These are phyloP conservation scores for Yponomeuta sedellus DNA, from an alignment of 2,888 invertebrate species.

Conservation along the genomic window DNA sequence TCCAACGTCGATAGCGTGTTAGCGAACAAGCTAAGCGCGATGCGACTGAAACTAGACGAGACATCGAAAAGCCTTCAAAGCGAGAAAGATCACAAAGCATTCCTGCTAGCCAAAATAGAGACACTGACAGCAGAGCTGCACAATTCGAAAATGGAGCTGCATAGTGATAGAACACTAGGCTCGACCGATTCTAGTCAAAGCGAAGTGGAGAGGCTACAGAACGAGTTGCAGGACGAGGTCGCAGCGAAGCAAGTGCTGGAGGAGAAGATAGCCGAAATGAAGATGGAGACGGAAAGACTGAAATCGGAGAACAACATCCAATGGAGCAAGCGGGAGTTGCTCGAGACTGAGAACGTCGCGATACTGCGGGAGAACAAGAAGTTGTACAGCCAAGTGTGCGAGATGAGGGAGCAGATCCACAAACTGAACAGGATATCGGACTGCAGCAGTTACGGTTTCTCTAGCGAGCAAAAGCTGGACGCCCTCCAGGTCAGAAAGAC, in stretches of 20 bases:
- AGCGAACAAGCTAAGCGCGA: constrained; percentile 57
- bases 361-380: constrained; percentile 94
- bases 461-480: constrained; percentile 44
- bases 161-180: constrained; percentile 59
- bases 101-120: constrained; percentile 58
- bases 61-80: constrained; percentile 55
- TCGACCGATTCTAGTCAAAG: constrained; percentile 69
- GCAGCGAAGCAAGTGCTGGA: constrained; percentile 67
- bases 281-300: constrained; percentile 85
- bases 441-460: constrained; percentile 48
- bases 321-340: constrained; percentile 92
- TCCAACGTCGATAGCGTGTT: constrained; percentile 63
- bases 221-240: constrained; percentile 65
- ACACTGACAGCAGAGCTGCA: constrained; percentile 56
- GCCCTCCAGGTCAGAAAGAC: constrained; percentile 59
- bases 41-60: constrained; percentile 57
- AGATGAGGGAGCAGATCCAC: constrained; percentile 65
- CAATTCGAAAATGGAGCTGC: constrained; percentile 55
- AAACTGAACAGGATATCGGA: constrained; percentile 67
- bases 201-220: constrained; percentile 62
- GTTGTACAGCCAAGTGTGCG: constrained; percentile 72
- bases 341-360: constrained; percentile 92
- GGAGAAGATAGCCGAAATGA: constrained; percentile 59
- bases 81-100: constrained; percentile 64
- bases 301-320: constrained; percentile 96